Evolutionary conservation across 2,797 vertebrate genomes (phyloP), one percentile per base, ranked within the genome.

Genomic region (Sebastes ruberrimus): DNA sequence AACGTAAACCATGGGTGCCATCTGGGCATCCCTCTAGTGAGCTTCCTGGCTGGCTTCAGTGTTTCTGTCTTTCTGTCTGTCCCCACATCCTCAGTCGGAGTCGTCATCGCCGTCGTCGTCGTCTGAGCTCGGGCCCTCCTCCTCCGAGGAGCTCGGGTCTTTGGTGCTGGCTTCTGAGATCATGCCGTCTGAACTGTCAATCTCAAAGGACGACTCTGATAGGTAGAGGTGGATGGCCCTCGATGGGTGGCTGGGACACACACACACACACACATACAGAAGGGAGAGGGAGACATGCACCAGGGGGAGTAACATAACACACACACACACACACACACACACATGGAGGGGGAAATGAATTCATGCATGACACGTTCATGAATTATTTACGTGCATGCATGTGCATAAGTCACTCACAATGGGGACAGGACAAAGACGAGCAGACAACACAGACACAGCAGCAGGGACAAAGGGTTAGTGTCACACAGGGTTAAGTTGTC

Each of bases 161-260:
- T 57, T 52, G 53, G 91, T 91, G 89, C 94, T 95, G 80, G 89
- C n/a, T 1, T 93, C 89, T 71, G 94, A 95, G 63, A 94, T 91
- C 88, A 92, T 93, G 28, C 92, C 90, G 3, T 93, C 93, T 56
- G 93, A 94, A 85, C 91, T 94, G 88, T 94, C 93, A 77, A 94
- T 88, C 89, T 94, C 92, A 61, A 93, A 11, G 73, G 91, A 86
- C 0, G 90, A 82, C 83, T 93, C 71, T 77, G 89, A 86, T 27
- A 91, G 0, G 83, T 93, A 93, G 80, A 95, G 93, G 72, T 95
- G 94, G 68, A 89, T 0, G 46, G 89, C 80, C 66, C 16, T 88
- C 11, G 84, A 62, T 14, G 91, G 90, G 81, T 94, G 90, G 88
- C 94, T 95, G 78, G 71, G 72, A 92, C 73, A 85, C 55, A 27